Percentiles rank a stretch among this genome's conserved stretches.
Conservation (phyloP, 1,140 invertebrate species). For the Theocolax elegans region DNA sequence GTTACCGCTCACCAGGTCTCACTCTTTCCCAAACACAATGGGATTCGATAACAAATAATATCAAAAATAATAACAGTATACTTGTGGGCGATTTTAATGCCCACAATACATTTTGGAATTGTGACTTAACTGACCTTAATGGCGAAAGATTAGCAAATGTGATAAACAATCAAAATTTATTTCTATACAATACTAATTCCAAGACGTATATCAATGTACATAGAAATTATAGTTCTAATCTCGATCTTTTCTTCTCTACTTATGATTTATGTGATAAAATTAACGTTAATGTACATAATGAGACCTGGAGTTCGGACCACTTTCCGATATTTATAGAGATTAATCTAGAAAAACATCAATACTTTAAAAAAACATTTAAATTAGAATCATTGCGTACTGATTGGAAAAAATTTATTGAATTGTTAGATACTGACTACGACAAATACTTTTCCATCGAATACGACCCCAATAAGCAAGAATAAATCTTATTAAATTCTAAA, state of each 20-base stretch:
- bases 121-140: no score
- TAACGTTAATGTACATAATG: no score
- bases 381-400: conserved; percentile 16
- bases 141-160: no score
- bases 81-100: no score
- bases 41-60: not conserved
- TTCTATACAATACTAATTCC: not conserved
- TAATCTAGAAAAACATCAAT: conserved; percentile 39
- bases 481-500: no score
- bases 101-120: no score
- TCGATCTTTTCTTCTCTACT: conserved; percentile 47
- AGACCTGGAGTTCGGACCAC: no score
- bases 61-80: not conserved
- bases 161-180: no score
- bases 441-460: not conserved
- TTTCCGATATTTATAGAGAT: no score
- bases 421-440: not conserved
- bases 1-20: not conserved
- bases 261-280: no score
- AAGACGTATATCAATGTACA: not conserved
- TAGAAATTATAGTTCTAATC: not conserved
- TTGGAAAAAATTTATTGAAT: not conserved
- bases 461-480: no score
- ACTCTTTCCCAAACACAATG: no score
- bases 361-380: conserved; percentile 25